Evolutionary conservation across 1,140 invertebrate genomes (phyloP).

Genomic region (Ostrea denselamellosa): DNA sequence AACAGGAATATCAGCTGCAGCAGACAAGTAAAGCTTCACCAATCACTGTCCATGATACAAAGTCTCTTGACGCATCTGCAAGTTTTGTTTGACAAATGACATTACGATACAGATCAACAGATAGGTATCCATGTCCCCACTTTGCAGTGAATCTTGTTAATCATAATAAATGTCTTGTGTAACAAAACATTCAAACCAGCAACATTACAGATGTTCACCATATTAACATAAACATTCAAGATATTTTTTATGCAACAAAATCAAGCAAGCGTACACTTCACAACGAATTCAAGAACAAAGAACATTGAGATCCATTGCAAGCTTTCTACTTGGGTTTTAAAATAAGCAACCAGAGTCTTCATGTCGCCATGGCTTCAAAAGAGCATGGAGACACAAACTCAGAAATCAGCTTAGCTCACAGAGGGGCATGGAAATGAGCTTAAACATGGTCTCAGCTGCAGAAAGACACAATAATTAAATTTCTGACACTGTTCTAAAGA

Average conservation of each 20-base stretch:
- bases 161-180: constrained; percentile 4
- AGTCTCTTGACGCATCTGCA: not conserved
- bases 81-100: not conserved
- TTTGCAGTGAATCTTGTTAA: not conserved
- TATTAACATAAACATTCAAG: not conserved
- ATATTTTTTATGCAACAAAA: not conserved
- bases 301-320: not conserved
- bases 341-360: not conserved
- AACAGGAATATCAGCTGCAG: not conserved
- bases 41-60: not conserved
- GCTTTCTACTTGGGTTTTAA: not conserved
- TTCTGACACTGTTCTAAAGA: not conserved
- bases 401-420: not conserved
- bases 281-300: not conserved
- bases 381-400: not conserved
- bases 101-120: not conserved
- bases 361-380: not conserved
- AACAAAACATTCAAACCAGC: not conserved
- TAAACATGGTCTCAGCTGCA: constrained; percentile 15
- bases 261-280: not conserved
- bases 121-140: not conserved
- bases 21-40: not conserved
- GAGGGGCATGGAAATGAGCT: not conserved
- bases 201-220: not conserved
- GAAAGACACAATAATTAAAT: not conserved